Evolutionary conservation across 2,797 vertebrate species (phyloP).

Genomic region (Cheirogaleus major): DNA sequence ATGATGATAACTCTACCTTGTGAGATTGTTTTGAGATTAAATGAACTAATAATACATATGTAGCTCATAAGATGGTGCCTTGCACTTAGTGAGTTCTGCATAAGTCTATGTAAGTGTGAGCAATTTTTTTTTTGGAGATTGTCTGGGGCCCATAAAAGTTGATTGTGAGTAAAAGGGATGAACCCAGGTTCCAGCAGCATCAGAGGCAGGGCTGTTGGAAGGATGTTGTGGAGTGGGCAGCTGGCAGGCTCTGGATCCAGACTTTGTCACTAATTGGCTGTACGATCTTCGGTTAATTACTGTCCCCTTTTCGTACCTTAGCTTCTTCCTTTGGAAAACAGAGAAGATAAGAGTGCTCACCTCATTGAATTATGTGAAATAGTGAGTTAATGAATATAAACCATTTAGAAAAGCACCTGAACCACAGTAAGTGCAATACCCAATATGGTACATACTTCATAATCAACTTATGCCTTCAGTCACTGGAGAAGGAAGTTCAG

Average conservation of each 20-base stretch:
- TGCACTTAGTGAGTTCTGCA: not conserved
- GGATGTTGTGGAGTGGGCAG: rapidly evolving
- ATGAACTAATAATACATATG: not conserved
- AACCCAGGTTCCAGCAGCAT: not conserved
- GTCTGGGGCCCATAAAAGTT: not conserved
- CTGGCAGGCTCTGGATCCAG: not conserved
- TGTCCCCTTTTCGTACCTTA: not conserved
- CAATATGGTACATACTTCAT: not conserved
- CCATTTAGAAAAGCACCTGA: not conserved
- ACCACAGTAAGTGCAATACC: not conserved
- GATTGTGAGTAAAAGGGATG: not conserved
- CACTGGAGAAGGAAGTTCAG: not conserved
- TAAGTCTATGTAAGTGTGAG: not conserved
- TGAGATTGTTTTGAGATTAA: not conserved
- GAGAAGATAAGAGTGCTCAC: not conserved
- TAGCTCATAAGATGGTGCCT: not conserved
- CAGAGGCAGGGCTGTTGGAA: not conserved
- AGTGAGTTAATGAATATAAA: not conserved
- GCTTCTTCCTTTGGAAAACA: not conserved
- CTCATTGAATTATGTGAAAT: not conserved
- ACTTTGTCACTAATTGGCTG: not conserved
- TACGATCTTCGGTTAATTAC: not conserved
- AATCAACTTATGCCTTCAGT: not conserved
- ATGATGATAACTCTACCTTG: not conserved
- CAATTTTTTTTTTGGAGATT: not conserved